Evolutionary conservation across 92 coral and sea anemone genomes (phyloP), one percentile per base, ranked within the genome.

Genomic region (Siderastrea radians): DNA sequence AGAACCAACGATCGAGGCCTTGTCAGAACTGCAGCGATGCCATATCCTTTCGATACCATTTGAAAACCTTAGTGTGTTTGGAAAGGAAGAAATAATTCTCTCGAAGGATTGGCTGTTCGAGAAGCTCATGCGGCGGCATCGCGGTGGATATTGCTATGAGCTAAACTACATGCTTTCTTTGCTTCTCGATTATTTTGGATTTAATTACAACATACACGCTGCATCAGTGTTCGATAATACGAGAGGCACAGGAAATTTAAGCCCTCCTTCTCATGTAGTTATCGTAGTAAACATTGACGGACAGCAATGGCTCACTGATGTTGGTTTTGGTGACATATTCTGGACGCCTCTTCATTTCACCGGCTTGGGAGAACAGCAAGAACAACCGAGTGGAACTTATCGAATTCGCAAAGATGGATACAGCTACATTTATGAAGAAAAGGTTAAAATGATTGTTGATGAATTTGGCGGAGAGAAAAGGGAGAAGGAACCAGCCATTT

Each of bases 91-190:
- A 52, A 77, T 88, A 26, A 19, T 53, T 3, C 82, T 63, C 74
- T 58, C 89, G 10, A 78, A 79, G 68, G 83, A 83, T 1, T 83
- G 88, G 86, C 72, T 92, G 79, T 92, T 88, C 75, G 84, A 88
- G 70, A 92, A 92, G 75, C 26, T 92, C 69, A 86, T 92, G 48
- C 72, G 54, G 9, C 75, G 90, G 7, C 90, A 79, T 17, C 82
- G 94, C 11, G 94, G 95, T 7, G 95, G 94, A 51, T 47, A 84
- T 83, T 92, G 94, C 89, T 84, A 0, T 68, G 94, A 92, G 46
- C 79, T 92, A 1, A 92, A 88, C 83, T 50, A 69, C 26, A 44
- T 88, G 45, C 88, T 88, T 73, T 83, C 89, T 3, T 55, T 78
- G 43, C 90, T 92, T 49, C 92, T 92, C 6, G 71, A 62, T 48